These are phyloP conservation scores for Trilocha varians DNA, from an alignment of 2,888 invertebrate genomes.

Conservation along the genomic window DNA sequence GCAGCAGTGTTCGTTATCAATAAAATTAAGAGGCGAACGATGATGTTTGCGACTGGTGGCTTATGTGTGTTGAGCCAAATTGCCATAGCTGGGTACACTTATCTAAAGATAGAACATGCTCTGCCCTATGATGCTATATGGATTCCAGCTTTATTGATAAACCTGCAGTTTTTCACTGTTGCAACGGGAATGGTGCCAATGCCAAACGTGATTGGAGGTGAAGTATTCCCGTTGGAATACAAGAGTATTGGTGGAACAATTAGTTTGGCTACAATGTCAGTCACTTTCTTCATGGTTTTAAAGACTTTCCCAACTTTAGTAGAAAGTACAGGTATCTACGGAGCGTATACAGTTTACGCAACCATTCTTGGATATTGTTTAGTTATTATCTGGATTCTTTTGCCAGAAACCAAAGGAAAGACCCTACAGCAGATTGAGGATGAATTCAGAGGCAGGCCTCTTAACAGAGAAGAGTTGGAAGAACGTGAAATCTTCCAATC, in stretches of 20 bases:
- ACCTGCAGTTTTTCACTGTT: conserved; percentile 70
- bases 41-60: conserved; percentile 71
- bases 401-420: conserved; percentile 78
- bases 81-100: conserved; percentile 55
- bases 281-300: conserved; percentile 72
- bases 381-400: conserved; percentile 59
- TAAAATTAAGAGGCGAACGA: conserved; percentile 53
- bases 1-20: conserved; percentile 20
- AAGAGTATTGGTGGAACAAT: conserved; percentile 75
- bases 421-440: conserved; percentile 77
- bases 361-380: conserved; percentile 62
- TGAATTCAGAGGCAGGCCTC: conserved; percentile 42
- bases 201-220: conserved; percentile 79
- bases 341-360: conserved; percentile 72
- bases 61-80: conserved; percentile 70
- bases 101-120: conserved; percentile 23
- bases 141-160: conserved; percentile 55
- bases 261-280: conserved; percentile 67
- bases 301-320: conserved; percentile 74
- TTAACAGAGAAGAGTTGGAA: conserved; percentile 19
- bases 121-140: conserved; percentile 38
- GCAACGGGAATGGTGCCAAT: conserved; percentile 74
- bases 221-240: conserved; percentile 75
- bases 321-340: conserved; percentile 55
- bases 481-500: conserved; percentile 25